Evolutionary conservation across 2,797 vertebrate genomes (phyloP), one percentile per base, ranked within the genome.

Genomic region (Podarcis siculus): DNA sequence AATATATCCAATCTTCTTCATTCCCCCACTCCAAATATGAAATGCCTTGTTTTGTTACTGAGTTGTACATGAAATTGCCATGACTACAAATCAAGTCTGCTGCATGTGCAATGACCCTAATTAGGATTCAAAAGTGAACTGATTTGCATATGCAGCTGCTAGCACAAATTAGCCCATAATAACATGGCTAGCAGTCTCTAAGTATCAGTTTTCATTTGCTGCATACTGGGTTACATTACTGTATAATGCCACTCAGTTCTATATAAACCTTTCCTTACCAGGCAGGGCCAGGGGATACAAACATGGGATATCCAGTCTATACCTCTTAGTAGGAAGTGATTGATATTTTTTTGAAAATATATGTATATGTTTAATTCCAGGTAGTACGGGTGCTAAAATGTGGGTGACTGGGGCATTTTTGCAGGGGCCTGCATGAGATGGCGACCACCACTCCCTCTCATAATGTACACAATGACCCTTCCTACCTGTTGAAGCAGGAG

Each of bases 81-180:
- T 90, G 89, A 85, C 75, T 45, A 79, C 82, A 85, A 80, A 84
- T 85, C 82, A 75, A 76, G 78, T 69, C 84, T 90, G 77, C 89
- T 90, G 78, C 79, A 90, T 87, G 79, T 84, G 80, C 81, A 87
- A 90, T 85, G 86, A 81, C 79, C 82, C 32, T 19, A 64, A 7
- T 87, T 90, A 91, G 32, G 64, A 88, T 94, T 80, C 82, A 37
- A 85, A 86, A 91, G 88, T 90, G 90, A 91, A 86, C n/a, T 0
- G 32, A 79, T 86, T 87, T 90, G 61, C n/a, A 39, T 85, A 88
- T 0, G 0, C 49, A 78, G 0, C 67, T 93, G 75, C 86, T 85
- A 85, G 39, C 91, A 66, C 78, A 79, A 58, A 79, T 76, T 81
- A 82, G 83, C 71, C 83, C 58, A 19, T 89, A 89, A 85, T 89